Conservation (phyloP, 2,113 vertebrate genomes). For the Stercorarius parasiticus region DNA sequence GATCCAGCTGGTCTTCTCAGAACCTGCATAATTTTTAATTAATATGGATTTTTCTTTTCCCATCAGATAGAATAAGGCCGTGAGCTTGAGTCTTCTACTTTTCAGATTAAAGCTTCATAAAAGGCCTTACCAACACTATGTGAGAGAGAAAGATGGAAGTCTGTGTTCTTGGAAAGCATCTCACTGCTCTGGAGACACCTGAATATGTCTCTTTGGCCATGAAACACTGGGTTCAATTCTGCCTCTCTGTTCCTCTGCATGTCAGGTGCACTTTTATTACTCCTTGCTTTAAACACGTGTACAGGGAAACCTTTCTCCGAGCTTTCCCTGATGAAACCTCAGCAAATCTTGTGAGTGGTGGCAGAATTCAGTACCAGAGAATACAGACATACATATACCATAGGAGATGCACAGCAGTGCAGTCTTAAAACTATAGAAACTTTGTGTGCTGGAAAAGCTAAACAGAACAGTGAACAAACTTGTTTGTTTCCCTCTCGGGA, state of each 20-base stretch:
- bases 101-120: neutral
- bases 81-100: neutral
- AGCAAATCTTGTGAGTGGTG: neutral
- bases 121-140: neutral
- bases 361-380: neutral
- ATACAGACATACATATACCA: neutral
- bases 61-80: neutral
- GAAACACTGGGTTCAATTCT: neutral
- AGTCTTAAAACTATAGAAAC: neutral
- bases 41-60: neutral
- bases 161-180: neutral
- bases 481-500: conserved; percentile 55
- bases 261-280: neutral
- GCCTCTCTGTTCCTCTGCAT: neutral
- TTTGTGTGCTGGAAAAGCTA: conserved; percentile 33
- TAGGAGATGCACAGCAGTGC: neutral
- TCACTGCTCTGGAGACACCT: neutral
- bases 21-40: neutral
- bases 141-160: neutral
- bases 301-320: neutral
- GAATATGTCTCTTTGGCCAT: neutral
- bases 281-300: neutral
- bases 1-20: neutral
- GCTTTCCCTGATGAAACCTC: neutral
- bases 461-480: neutral